Evolutionary conservation across 1,140 invertebrate species (phyloP).

Genomic region (Drosophila prosaltans): DNA sequence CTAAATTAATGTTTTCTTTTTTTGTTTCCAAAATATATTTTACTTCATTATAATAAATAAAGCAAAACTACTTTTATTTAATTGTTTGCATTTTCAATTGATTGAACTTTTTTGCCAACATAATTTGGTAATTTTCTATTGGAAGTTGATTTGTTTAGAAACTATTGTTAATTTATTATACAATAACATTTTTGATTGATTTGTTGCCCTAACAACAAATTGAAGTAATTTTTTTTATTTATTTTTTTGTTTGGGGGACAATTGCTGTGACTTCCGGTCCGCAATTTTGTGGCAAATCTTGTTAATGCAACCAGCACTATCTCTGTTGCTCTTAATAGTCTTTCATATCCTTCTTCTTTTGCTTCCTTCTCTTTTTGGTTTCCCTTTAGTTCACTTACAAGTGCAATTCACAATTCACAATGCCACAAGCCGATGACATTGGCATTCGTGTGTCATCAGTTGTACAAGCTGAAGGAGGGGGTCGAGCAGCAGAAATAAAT

Average conservation of each 20-base stretch:
- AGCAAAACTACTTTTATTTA: too few species aligned
- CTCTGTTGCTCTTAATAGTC: background rate
- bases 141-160: too few species aligned
- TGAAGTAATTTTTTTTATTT: too few species aligned
- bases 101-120: background rate
- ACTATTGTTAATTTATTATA: background rate
- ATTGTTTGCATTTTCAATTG: background rate
- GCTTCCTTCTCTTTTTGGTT: too few species aligned
- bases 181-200: background rate
- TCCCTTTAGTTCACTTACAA: too few species aligned
- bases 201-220: background rate
- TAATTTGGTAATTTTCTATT: too few species aligned
- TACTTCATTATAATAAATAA: too few species aligned
- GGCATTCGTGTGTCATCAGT: constrained; percentile 59
- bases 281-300: constrained; percentile 4
- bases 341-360: too few species aligned
- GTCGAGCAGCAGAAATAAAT: constrained; percentile 51
- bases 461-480: background rate
- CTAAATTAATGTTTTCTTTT: too few species aligned
- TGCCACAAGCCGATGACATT: constrained; percentile 49
- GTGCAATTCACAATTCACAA: background rate
- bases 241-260: too few species aligned
- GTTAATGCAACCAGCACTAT: background rate
- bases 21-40: too few species aligned
- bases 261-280: background rate